Evolutionary conservation across 2,888 invertebrate species (phyloP), one percentile per base, ranked within the genome.

Genomic region (Metellina segmentata): DNA sequence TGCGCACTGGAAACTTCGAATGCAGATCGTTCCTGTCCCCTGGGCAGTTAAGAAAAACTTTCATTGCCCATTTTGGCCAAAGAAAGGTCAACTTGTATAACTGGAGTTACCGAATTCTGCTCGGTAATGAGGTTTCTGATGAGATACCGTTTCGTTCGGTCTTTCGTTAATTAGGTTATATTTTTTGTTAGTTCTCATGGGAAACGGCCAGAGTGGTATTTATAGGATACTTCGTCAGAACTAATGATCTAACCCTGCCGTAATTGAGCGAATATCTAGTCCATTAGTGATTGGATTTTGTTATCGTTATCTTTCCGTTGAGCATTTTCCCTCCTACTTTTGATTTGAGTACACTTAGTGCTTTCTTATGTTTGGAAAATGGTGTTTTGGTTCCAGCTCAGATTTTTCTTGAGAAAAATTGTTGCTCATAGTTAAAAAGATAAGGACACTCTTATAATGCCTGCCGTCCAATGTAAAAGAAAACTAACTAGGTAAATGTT

Each of bases 11-110:
- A 69, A 61, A 70, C 83, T 90, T 72, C 69, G 89, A 90, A 90
- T 90, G 77, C 79, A 48, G 70, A 90, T 78, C 79, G 52, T 7
- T 53, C 72, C 78, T 13, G 74, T 77, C 69, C 86, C 70, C 72
- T 19, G 13, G 82, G 72, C 61, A 51, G 9, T 77, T 51, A 82
- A 82, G 77, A 82, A 89, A 82, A 82, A 82, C 53, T 72, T 82
- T 51, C 77, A 69, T 69, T 20, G 69, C 53, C 71, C 70, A 53
- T 53, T 82, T 77, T 9, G 61, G 8, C 19, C 78, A 13, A 48
- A 48, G 72, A 85, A 89, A 90, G 89, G 89, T 90, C 89, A 90
- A 72, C 89, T 53, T 90, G 85, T 90, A n/a, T n/a, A 82, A 70
- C 75, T 69, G 52, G 89, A 78, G 83, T 49, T 61, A 16, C 20